phyloP scores from a whole-genome alignment of 2,888 invertebrate species.

The Mactromeris polynyma region DNA sequence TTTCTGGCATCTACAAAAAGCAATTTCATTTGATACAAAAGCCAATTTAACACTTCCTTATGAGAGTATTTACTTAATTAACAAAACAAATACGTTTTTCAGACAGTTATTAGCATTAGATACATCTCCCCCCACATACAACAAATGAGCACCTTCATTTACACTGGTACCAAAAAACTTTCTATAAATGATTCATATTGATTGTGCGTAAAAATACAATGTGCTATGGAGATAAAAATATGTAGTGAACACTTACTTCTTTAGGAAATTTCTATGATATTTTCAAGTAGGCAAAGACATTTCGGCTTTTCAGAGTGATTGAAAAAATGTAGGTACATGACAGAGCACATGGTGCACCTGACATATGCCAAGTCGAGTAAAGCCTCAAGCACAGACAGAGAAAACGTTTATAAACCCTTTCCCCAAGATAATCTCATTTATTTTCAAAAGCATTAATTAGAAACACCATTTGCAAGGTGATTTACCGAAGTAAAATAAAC shows the following conservation, averaged over 20 bases:
- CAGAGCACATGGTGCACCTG: neutral
- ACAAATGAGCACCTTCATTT: neutral
- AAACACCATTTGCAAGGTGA: conserved; percentile 28
- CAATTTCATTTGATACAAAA: neutral
- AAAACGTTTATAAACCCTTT: neutral
- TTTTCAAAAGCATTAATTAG: conserved; percentile 38
- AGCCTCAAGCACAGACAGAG: neutral
- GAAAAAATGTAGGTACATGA: neutral
- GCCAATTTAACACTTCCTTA: no score
- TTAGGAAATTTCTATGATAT: neutral
- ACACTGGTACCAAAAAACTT: neutral
- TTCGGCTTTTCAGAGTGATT: neutral
- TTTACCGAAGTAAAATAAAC: conserved; percentile 48
- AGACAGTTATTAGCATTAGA: no score
- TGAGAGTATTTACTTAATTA: no score
- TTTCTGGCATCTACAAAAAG: neutral
- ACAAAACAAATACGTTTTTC: no score
- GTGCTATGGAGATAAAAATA: neutral
- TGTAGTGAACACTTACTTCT: neutral
- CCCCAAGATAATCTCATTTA: conserved; percentile 15
- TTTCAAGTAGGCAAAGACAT: neutral
- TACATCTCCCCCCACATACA: neutral
- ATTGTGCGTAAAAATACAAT: neutral
- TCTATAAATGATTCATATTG: neutral
- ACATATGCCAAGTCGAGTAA: conserved; percentile 16